Base-by-base conservation (phyloP, 2,797 vertebrate species). In the Eospalax fontanierii region DNA sequence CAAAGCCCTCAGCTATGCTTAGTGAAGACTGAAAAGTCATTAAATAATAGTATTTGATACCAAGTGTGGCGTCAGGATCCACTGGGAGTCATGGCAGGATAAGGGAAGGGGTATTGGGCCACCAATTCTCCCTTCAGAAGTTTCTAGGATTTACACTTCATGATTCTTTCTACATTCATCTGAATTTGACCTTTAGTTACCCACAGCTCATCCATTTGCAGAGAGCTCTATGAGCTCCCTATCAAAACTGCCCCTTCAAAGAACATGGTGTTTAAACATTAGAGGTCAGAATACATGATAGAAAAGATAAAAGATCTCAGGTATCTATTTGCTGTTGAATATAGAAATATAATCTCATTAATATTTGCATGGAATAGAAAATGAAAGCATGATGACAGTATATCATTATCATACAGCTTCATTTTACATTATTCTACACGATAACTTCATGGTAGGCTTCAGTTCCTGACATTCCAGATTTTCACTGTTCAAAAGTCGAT, bases 281-380 rank as follows among this genome's bases (percentile, higher is more conserved):
- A 75, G 46, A 93, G 21, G 73, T 78, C 6, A 30, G 76, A 89
- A 78, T 30, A 11, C 73, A 33, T 50, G 15, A 80, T 35, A 90
- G 91, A 30, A 81, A 14, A 81, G 4, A 75, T 90, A 90, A 95
- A 96, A 86, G 43, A 90, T 79, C n/a, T 66, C 59, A 70, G 22
- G 4, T 75, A 21, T 43, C 38, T 92, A 54, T 2, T 68, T 2
- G 26, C 3, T 82, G 10, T 50, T 94, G 12, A 95, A 65, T 46
- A 24, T 57, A 38, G 38, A 84, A 4, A 30, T 63, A n/a, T 43
- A 74, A 73, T 59, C 40, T 79, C 43, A 46, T 79, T 28, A 81
- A 78, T 83, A 91, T 91, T 82, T 73, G 73, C 61, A 79, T 6
- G 22, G 24, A 28, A 75, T 35, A 46, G 35, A 92, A 50, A 91